phyloP scores from a whole-genome alignment of 2,888 invertebrate species.

The Scaptomyza parva region DNA sequence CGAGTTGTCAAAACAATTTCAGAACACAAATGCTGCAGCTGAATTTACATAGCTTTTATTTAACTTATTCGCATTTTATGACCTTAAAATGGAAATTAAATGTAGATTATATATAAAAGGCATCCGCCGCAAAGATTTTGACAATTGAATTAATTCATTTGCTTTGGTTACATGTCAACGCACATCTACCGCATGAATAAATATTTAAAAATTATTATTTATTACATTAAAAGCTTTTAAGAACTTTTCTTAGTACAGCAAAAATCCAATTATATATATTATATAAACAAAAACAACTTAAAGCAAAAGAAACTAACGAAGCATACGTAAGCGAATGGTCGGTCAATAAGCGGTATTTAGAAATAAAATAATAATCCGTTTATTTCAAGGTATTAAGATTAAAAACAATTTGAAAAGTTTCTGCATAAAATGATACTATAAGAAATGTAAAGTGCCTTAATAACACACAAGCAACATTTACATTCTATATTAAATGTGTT shows the following conservation, averaged over 20 bases:
- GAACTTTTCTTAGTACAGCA: not conserved
- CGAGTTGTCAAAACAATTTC: conserved; percentile 51
- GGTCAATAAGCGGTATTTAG: not conserved
- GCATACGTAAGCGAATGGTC: not conserved
- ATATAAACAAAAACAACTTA: not conserved
- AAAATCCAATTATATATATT: not conserved
- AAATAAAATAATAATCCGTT: not conserved
- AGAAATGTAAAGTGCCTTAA: not conserved
- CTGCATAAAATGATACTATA: too few relatives aligned
- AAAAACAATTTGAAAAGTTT: not conserved
- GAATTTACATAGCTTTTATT: conserved; percentile 33
- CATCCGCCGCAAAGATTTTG: conserved; percentile 38
- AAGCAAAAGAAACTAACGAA: conserved; percentile 1
- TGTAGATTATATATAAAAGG: conserved; percentile 34
- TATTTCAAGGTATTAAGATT: not conserved
- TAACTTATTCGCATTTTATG: conserved; percentile 11
- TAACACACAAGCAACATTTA: not conserved
- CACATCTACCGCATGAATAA: conserved; percentile 42
- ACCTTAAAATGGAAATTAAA: conserved; percentile 45
- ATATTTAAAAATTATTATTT: conserved; percentile 49
- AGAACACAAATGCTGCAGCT: conserved; percentile 5
- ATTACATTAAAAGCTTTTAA: conserved; percentile 22
- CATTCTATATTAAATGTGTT: not conserved
- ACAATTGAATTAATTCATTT: conserved; percentile 47
- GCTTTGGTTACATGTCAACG: conserved; percentile 37